Evolutionary conservation across 2,113 vertebrate species (phyloP).

Genomic region (Vombatus ursinus): DNA sequence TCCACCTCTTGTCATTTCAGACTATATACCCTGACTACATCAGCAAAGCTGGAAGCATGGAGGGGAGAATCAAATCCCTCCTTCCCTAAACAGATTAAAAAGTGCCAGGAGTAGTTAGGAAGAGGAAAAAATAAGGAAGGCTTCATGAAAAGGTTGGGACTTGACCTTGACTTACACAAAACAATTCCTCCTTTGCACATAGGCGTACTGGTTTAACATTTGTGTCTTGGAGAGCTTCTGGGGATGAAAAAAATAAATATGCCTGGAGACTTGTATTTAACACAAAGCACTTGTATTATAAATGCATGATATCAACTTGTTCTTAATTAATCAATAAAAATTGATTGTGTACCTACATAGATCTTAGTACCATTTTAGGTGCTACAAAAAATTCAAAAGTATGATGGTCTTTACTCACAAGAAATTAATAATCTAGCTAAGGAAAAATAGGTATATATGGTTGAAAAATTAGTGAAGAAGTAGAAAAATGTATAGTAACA

Average conservation of each 20-base stretch:
- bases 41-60: not conserved
- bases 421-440: not conserved
- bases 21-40: not conserved
- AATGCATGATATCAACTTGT: not conserved
- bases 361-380: not conserved
- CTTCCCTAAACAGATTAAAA: not conserved
- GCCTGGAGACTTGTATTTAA: not conserved
- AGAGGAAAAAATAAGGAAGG: not conserved
- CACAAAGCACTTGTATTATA: not conserved
- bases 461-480: not conserved
- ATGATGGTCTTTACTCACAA: not conserved
- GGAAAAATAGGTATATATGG: not conserved
- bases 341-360: not conserved
- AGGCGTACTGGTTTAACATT: not conserved
- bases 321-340: not conserved
- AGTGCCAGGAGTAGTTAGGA: not conserved
- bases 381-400: not conserved
- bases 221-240: not conserved
- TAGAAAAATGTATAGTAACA: not conserved
- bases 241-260: not conserved
- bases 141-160: not conserved
- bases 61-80: not conserved
- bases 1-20: not conserved
- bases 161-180: not conserved
- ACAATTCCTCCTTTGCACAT: not conserved